Evolutionary conservation across 1,140 invertebrate genomes (phyloP), one percentile per base, ranked within the genome.

Genomic region (Euura saliciscinereae): DNA sequence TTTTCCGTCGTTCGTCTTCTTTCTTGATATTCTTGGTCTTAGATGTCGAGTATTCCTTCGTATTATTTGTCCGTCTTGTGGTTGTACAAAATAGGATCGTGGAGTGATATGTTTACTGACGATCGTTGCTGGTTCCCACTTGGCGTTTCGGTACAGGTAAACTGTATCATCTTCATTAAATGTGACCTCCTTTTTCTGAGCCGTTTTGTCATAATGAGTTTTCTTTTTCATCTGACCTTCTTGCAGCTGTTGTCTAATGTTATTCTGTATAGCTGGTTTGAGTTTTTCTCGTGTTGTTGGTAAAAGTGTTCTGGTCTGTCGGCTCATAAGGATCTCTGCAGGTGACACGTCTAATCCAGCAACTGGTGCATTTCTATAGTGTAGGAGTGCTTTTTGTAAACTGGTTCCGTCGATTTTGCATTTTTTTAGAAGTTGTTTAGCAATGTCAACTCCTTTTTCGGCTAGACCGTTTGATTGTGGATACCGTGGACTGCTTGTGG

Each of bases 371-470:
- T 71, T 71, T 71, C 71, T 66, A 45, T 11, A 71, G 44, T 71
- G 65, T 51, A 72, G n/a, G 3, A 72, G 45, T 5, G 71, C 71
- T 6, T 28, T 59, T 45, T 68, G 3, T 45, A 72, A 6, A 43
- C n/a, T 43, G 6, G 8, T 72, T 5, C 78, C 73, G 69, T 78
- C 75, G 76, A 78, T 72, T 74, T 78, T 68, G 73, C 11, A 66
- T 72, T 84, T 82, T 70, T 72, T 76, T 6, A 81, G 51, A 11
- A 85, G 75, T n/a, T 74, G 77, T 78, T 84, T 84, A 65, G 75
- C 67, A 44, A 79, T 83, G 45, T 73, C 64, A 46, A 85, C 80
- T 10, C 76, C 78, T 73, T 78, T 78, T 74, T 84, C 82, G 2
- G 79, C 82, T 7, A 84, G 68, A 1, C 83, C 82, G 28, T 28